Evolutionary conservation across 2,797 vertebrate genomes (phyloP).

Genomic region (Sebastes minor): DNA sequence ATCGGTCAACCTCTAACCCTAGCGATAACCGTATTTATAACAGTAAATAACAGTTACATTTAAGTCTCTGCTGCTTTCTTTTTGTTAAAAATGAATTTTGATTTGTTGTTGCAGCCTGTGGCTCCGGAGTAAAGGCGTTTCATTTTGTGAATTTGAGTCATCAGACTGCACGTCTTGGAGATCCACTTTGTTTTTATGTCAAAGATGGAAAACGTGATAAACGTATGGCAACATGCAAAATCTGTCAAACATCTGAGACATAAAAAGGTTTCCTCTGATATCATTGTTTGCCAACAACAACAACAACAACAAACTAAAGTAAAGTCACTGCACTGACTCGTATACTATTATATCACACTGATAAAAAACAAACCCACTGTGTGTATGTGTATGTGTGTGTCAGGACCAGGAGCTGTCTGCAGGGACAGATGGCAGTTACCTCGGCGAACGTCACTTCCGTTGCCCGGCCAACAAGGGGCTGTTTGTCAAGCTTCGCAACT

Average conservation of each 20-base stretch:
- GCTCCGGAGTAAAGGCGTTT: neutral
- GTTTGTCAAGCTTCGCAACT: slow-evolving; percentile 85
- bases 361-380: neutral
- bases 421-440: slow-evolving; percentile 85
- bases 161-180: neutral
- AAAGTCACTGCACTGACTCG: no score
- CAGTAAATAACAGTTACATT: neutral
- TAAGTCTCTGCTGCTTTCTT: neutral
- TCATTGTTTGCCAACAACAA: no score
- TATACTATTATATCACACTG: neutral
- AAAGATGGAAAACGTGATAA: neutral
- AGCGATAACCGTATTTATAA: no score
- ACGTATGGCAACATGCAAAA: neutral
- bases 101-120: no score
- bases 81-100: no score
- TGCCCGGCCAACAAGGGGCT: slow-evolving; percentile 86
- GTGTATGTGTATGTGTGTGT: neutral
- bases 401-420: slow-evolving; percentile 85
- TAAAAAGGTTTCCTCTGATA: neutral
- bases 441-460: slow-evolving; percentile 81
- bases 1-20: no score
- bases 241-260: no score
- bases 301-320: no score
- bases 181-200: neutral
- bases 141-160: neutral